Conservation (phyloP, 2,888 invertebrate genomes). For the Amiota communis region DNA sequence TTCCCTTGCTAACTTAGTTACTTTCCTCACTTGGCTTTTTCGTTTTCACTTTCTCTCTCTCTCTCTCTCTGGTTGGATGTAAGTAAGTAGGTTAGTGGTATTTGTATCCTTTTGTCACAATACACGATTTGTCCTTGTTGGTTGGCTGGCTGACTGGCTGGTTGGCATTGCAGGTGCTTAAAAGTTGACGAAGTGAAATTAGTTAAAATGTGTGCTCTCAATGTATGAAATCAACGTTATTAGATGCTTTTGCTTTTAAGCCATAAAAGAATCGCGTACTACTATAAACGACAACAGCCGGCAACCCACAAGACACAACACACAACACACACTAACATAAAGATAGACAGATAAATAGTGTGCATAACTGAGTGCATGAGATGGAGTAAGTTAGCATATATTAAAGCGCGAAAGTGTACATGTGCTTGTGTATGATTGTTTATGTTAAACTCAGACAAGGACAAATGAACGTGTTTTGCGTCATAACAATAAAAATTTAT, state of each 20-base stretch:
- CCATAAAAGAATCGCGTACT: slow-evolving; percentile 18
- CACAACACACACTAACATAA: slow-evolving; percentile 31
- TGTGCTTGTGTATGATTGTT: slow-evolving; percentile 30
- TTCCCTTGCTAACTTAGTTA: no score
- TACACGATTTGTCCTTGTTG: neutral
- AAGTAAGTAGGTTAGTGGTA: neutral
- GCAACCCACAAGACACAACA: neutral
- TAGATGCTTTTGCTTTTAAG: neutral
- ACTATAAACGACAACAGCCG: slow-evolving; percentile 1
- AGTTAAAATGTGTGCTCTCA: slow-evolving; percentile 23
- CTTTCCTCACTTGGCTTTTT: no score
- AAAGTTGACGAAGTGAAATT: slow-evolving; percentile 7
- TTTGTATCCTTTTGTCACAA: neutral
- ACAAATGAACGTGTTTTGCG: slow-evolving; percentile 48
- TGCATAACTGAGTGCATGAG: neutral
- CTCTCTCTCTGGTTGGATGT: no score
- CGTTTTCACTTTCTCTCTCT: no score
- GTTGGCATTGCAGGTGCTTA: slow-evolving; percentile 6
- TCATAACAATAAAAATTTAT: slow-evolving; percentile 66
- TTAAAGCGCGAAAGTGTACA: neutral
- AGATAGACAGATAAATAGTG: slow-evolving; percentile 36
- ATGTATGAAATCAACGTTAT: slow-evolving; percentile 17
- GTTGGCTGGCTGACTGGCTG: no score
- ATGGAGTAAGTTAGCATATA: neutral
- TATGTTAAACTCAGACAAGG: slow-evolving; percentile 2